A percentile compares a stretch with the other conserved stretches of the same genome.
Evolutionary conservation across 2,888 invertebrate genomes (phyloP).

Genomic region (Aphidius colemani): DNA sequence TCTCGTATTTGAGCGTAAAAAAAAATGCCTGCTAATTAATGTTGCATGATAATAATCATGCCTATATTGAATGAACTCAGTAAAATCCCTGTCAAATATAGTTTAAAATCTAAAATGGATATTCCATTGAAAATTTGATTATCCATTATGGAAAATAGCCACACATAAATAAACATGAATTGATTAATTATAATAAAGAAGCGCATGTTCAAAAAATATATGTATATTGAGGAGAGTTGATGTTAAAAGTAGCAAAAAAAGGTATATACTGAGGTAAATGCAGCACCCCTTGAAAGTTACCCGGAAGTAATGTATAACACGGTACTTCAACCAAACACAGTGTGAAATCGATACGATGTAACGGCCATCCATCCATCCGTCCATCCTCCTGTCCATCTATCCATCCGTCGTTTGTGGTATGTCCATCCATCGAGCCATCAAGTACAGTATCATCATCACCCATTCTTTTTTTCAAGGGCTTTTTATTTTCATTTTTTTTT

Average conservation of each 20-base stretch:
- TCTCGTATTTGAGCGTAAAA: too few species aligned
- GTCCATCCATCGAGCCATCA: constrained; percentile 27
- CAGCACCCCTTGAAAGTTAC: constrained; percentile 25
- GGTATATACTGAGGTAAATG: constrained; percentile 17
- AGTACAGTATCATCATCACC: constrained; percentile 37
- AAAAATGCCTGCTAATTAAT: too few species aligned
- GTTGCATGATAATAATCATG: too few species aligned
- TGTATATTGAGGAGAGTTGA: neutral
- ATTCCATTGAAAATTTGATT: constrained; percentile 22
- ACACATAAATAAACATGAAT: neutral
- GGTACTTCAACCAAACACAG: constrained; percentile 28
- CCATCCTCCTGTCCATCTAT: constrained; percentile 18
- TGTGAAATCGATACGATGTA: constrained; percentile 34
- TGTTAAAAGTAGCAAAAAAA: neutral
- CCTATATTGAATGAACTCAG: too few species aligned
- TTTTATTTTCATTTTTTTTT: constrained; percentile 26
- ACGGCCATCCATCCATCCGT: constrained; percentile 24
- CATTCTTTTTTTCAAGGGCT: constrained; percentile 38
- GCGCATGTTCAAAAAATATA: constrained; percentile 3
- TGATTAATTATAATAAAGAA: constrained; percentile 3
- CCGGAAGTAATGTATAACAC: constrained; percentile 26
- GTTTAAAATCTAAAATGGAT: too few species aligned
- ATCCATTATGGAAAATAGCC: neutral
- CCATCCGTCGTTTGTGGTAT: constrained; percentile 1
- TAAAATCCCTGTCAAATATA: too few species aligned